Evolutionary conservation across 92 coral and sea anemone species (phyloP), one percentile per base, ranked within the genome.

Genomic region (Zoanthus sansibaricus): DNA sequence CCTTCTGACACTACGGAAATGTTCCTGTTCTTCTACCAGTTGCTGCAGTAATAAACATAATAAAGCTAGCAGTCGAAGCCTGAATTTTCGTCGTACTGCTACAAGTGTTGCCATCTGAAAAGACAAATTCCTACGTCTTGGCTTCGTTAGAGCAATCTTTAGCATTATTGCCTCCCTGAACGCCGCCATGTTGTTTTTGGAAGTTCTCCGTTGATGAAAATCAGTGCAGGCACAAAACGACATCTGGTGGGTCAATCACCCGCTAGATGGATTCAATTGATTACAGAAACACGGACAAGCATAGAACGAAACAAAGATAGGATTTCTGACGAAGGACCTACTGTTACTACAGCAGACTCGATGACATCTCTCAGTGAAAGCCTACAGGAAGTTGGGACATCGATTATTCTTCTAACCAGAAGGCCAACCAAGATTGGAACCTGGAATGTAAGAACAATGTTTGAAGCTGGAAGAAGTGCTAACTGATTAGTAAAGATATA

Each of bases 141-240:
- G 18, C 69, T 31, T 62, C n/a, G 18, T 9, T 8, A 15, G 69
- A 62, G 20, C 25, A 18, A 15, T 18, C 42, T 37, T 37, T 37
- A 37, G 42, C 42, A 37, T 37, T 37, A 37, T 4, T 37, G 42
- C 42, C 42, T 77, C 82, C 49, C 82, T 77, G 66, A 77, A 77
- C 66, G 82, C 67, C 82, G 32, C 82, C 82, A 77, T 49, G 17
- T 77, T 77, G 42, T 77, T 77, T 77, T 77, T 77, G 68, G 82
- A 77, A 77, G 82, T 77, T 77, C 82, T 77, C 82, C 82, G 69
- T 31, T 77, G 82, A 77, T 77, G 49, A 77, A 77, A 77, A 44
- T 77, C 66, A 77, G 51, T 77, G 69, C 75, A 46, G 86, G 86
- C 86, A 67, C 86, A 82, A 82, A 64, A 82, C 86, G 86, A 82